Base-by-base conservation (phyloP, 1,140 invertebrate genomes). In the Harlomillsia oculata region DNA sequence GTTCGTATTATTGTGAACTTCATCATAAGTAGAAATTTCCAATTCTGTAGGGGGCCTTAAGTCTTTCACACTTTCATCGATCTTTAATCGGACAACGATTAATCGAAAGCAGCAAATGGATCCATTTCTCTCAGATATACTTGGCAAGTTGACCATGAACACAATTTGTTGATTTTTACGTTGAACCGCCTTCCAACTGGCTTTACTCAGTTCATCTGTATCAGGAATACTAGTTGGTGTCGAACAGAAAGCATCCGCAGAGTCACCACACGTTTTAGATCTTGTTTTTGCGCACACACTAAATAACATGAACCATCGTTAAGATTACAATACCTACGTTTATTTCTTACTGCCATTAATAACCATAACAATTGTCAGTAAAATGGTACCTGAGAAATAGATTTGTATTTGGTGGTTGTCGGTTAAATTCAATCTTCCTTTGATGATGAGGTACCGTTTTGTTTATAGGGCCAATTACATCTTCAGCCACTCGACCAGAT, bases 91-190 rank as follows among this genome's bases (percentile, higher is more conserved):
- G 1, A 90, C 80, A 64, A 90, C 72, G 72, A 85, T 85, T 40
- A 91, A 74, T 65, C 85, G 77, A 59, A 50, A 87, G 64, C 87
- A 90, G 70, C 87, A 90, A 62, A 92, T 89, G 5, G 82, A 82
- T 11, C 88, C 89, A 69, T 90, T 90, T 54, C 87, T 73, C 68
- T 91, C 86, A 0, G 83, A 82, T 14, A 90, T 77, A 60, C 82
- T 75, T 0, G 85, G 84, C 39, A 89, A 69, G 5, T 36, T 60
- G 8, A 65, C 44, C 50, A 59, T 53, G 32, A 65, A 65, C 36
- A 43, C 59, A 46, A 62, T 44, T 21, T 55, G 16, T 8, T 49
- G 28, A 14, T 51, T 54, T 29, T 54, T 39, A 23, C 34, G 37
- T 11, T 14, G 16, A 29, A 59, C 53, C 71, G 85, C 86, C 16